A percentile compares a stretch with the other conserved stretches of the same genome.
Evolutionary conservation across 2,797 vertebrate genomes (phyloP).

Genomic region (Cygnus olor): DNA sequence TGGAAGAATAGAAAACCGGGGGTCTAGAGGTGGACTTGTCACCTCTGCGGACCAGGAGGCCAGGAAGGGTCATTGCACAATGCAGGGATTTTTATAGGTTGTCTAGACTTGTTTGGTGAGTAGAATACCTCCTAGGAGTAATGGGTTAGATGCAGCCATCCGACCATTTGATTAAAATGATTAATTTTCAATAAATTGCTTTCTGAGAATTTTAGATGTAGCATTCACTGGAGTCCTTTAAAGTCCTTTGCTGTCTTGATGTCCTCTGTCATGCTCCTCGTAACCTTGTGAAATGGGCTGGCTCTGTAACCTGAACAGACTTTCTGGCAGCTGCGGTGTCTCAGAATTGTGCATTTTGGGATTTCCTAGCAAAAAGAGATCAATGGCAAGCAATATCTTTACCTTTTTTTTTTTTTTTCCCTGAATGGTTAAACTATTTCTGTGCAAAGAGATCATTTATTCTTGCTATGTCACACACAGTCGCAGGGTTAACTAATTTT

Average conservation of each 20-base stretch:
- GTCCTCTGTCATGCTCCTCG: conserved; percentile 1
- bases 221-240: neutral
- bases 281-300: conserved; percentile 31
- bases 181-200: neutral
- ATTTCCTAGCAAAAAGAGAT: neutral
- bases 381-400: neutral
- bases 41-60: neutral
- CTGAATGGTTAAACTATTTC: neutral
- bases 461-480: neutral
- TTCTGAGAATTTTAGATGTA: neutral
- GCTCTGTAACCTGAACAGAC: conserved; percentile 34
- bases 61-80: neutral
- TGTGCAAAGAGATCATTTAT: neutral
- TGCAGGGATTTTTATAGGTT: neutral
- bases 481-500: conserved; percentile 58
- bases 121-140: neutral
- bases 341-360: conserved; percentile 7
- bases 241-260: neutral
- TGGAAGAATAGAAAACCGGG: neutral
- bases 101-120: neutral
- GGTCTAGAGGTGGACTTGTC: neutral
- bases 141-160: neutral
- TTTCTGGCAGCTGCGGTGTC: neutral
- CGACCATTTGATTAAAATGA: neutral
- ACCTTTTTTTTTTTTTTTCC: neutral